Evolutionary conservation across 1,140 invertebrate genomes (phyloP).

Genomic region (Brachionus calyciflorus): DNA sequence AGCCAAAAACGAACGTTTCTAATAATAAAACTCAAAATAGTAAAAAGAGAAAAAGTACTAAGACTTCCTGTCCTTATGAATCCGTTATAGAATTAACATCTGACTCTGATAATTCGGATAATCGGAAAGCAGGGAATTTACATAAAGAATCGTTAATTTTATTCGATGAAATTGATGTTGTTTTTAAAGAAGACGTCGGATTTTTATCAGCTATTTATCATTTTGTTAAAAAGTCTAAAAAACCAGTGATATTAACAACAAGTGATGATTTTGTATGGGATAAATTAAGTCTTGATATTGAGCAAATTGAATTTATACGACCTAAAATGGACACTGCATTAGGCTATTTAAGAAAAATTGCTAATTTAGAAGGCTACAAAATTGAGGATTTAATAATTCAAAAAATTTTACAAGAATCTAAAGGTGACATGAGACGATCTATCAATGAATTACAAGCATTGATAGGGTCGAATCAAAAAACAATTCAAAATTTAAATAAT

Average conservation of each 20-base stretch:
- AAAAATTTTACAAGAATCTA: background rate
- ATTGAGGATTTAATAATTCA: background rate
- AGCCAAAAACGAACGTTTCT: no score
- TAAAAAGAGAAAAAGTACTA: constrained; percentile 12
- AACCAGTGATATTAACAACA: constrained; percentile 78
- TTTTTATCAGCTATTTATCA: constrained; percentile 75
- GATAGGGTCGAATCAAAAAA: background rate
- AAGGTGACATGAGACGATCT: constrained; percentile 9
- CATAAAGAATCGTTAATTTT: constrained; percentile 66
- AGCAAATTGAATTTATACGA: constrained; percentile 5
- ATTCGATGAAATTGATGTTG: constrained; percentile 78
- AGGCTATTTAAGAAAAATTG: background rate
- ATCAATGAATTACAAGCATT: constrained; percentile 12
- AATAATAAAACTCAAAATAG: no score
- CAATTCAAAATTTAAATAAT: no score
- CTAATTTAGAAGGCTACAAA: background rate
- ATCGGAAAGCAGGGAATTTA: constrained; percentile 24
- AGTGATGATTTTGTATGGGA: constrained; percentile 60
- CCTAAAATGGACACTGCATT: background rate
- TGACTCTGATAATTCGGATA: no score
- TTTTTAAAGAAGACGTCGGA: constrained; percentile 82
- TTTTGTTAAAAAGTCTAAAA: constrained; percentile 73
- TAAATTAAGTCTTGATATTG: constrained; percentile 10
- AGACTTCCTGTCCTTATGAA: constrained; percentile 48
- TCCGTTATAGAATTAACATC: constrained; percentile 48